These are phyloP conservation scores for Machimus rusticus DNA, from an alignment of 2,888 invertebrate genomes.

Conservation along the genomic window DNA sequence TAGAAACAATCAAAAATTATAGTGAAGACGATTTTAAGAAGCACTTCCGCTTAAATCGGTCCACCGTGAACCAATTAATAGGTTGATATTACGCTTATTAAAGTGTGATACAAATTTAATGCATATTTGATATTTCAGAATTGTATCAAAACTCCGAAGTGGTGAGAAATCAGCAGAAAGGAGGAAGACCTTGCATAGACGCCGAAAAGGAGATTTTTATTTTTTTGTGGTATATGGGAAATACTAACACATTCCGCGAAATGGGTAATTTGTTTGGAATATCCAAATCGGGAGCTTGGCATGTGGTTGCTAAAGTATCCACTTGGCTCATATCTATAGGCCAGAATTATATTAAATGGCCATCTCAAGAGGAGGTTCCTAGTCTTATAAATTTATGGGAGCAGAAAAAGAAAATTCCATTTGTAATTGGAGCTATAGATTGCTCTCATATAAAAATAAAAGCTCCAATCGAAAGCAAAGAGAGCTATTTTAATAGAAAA, in stretches of 20 bases:
- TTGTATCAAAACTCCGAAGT: no score
- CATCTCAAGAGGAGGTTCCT: not conserved
- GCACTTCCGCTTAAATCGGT: not conserved
- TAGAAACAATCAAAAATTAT: not conserved
- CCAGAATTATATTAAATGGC: not conserved
- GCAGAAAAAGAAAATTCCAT: not conserved
- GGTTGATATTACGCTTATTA: no score
- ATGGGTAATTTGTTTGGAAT: no score
- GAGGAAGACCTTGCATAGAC: no score
- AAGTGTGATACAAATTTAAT: no score
- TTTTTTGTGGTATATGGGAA: no score
- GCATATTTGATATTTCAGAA: no score
- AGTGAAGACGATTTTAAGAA: not conserved
- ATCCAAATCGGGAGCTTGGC: not conserved
- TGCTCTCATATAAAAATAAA: slow-evolving; percentile 7
- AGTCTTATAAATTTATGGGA: not conserved
- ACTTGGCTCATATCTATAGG: not conserved
- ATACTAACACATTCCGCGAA: no score
- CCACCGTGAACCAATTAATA: no score
- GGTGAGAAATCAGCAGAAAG: no score
- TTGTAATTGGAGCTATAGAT: slow-evolving; percentile 7
- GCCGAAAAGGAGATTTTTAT: no score
- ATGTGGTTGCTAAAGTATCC: not conserved
- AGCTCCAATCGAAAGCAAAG: not conserved
- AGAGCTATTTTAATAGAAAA: slow-evolving; percentile 17